Base-by-base conservation (phyloP, 2,113 vertebrate species). In the Puffinus mauretanicus region DNA sequence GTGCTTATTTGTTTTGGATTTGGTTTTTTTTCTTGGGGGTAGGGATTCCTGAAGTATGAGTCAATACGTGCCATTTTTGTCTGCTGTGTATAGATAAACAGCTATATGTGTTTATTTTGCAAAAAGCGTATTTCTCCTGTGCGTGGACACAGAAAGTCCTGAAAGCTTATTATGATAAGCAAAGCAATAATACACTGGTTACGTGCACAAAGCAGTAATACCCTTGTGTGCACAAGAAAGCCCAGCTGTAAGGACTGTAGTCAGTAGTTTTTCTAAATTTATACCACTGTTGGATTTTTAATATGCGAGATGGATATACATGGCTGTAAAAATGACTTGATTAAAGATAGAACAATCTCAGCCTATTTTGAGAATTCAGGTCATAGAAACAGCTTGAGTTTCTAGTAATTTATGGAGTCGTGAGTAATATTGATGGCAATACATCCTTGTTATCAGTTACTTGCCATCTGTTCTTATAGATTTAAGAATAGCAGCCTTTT, bases 391-490 rank as follows among this genome's bases (percentile, higher is more conserved):
- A 98, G 93, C 89, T 93, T 96, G 96, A 86, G 93, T 85, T 94
- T 88, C 93, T 88, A 47, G 78, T 91, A 94, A 93, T 95, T 96
- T 94, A 66, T 84, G 76, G 83, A 92, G 87, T 67, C 13, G 21
- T 94, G 77, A 85, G 92, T 96, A 94, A 94, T 97, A 97, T 69
- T 97, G 95, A 97, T 96, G 95, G 69, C 84, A 77, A 36, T 96
- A 58, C n/a, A 70, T 88, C 71, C 77, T 84, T 79, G 67, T 88
- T 86, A 94, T 95, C 91, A 92, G 20, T 97, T 76, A 73, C 85
- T 92, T 85, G 71, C 96, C 94, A 96, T 97, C 96, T 98, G 96
- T 86, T 97, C 88, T 36, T 58, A 52, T 25, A 25, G 67, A 65
- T 92, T 32, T 70, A 86, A 58, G 57, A 55, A 83, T 47, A 67